phyloP scores from a whole-genome alignment of 1,140 invertebrate genomes.

The Hyles euphorbiae region DNA sequence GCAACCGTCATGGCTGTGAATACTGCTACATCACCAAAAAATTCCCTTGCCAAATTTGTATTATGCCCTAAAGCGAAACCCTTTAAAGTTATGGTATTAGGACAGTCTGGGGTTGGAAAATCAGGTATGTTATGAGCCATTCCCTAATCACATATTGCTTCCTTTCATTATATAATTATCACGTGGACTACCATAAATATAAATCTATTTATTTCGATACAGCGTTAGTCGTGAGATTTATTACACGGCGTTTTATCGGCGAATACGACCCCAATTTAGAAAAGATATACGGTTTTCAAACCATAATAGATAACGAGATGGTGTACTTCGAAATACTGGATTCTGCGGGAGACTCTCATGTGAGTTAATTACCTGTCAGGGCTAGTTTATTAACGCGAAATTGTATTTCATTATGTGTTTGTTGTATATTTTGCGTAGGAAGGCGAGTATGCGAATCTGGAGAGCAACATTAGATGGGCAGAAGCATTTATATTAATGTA shows the following conservation, averaged over 20 bases:
- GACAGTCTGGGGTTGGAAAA: constrained; percentile 87
- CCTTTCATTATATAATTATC: no score
- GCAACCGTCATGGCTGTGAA: constrained; percentile 49
- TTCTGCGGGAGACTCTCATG: constrained; percentile 83
- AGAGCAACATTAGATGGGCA: constrained; percentile 88
- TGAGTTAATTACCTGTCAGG: constrained; percentile 61
- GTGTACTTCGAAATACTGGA: constrained; percentile 88
- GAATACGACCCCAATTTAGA: constrained; percentile 89
- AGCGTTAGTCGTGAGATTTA: constrained; percentile 88
- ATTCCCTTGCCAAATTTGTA: constrained; percentile 79
- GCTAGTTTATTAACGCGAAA: not conserved
- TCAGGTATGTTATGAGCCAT: constrained; percentile 76
- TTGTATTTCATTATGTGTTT: not conserved
- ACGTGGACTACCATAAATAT: no score
- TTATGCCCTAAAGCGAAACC: constrained; percentile 78
- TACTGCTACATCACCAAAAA: constrained; percentile 79
- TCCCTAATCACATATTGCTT: no score
- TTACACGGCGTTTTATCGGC: constrained; percentile 88
- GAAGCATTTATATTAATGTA: constrained; percentile 91
- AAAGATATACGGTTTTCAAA: constrained; percentile 85
- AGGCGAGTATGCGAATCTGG: constrained; percentile 80
- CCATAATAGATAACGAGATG: constrained; percentile 85
- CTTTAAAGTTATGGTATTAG: constrained; percentile 84
- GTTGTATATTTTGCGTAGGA: constrained; percentile 67
- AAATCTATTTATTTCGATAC: constrained; percentile 22